Evolutionary conservation across 2,797 vertebrate species (phyloP), one percentile per base, ranked within the genome.

Genomic region (Poeciliopsis paucimaculata): DNA sequence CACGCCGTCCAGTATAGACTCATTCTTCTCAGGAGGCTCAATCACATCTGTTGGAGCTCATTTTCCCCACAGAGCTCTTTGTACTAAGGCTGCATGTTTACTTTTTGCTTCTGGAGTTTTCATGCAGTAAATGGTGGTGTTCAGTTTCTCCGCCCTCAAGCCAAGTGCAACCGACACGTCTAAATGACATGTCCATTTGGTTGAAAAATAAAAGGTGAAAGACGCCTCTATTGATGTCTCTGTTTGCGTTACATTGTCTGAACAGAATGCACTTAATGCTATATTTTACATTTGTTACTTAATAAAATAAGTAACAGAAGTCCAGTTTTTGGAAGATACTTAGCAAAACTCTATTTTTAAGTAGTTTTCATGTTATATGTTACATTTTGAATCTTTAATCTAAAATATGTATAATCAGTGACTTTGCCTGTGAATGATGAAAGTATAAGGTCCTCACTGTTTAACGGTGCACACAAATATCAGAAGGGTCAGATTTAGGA

Each of bases 401-500:
- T 62, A 62, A 60, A 60, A 16, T 28, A 62, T 62, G n/a, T 43
- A 12, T 57, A 43, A 43, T 26, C 26, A 45, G 36, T 43, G 45
- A 57, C 51, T 39, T 55, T 31, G 20, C 73, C 23, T 41, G 51
- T 3, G 13, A 55, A n/a, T 43, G n/a, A 28, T 43, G 1, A 31
- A 53, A 57, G 51, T 43, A 18, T 2, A n/a, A 43, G 2, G 6
- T 31, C 41, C 4, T 45, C 6, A 73, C n/a, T 49, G 53, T 83
- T 53, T 60, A 53, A 45, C 7, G 0, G 5, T 26, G 31, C 12
- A 64, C n/a, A 23, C 12, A 66, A 55, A 79, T 23, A 51, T 73
- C 55, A 2, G 18, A 49, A 39, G 36, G 53, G 72, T 74, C 68
- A 45, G 36, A 60, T 77, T 81, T 55, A 70, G 79, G 68, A 68